Evolutionary conservation across 1,140 invertebrate species (phyloP).

Genomic region (Goniozus legneri): DNA sequence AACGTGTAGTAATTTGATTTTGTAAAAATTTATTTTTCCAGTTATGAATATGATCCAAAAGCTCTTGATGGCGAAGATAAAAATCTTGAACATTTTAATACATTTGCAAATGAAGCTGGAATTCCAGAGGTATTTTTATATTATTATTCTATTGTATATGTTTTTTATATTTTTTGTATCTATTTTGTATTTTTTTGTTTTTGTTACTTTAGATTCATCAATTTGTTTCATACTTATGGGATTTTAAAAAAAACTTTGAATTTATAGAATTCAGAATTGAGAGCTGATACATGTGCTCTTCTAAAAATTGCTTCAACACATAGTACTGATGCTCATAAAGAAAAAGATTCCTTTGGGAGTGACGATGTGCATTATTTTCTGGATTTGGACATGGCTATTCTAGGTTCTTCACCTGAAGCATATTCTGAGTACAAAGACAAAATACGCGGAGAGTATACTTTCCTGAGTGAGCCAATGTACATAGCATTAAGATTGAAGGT

Average conservation of each 20-base stretch:
- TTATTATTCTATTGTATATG: background rate
- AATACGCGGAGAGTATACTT: conserved; percentile 59
- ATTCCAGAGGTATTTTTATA: conserved; percentile 38
- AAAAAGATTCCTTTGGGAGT: conserved; percentile 54
- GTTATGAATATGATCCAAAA: conserved; percentile 55
- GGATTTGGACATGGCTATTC: conserved; percentile 61
- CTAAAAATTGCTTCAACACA: conserved; percentile 56
- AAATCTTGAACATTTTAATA: conserved; percentile 51
- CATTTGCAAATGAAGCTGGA: conserved; percentile 48
- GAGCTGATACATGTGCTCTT: conserved; percentile 52
- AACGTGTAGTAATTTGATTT: background rate
- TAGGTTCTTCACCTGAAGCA: conserved; percentile 52
- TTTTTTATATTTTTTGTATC: conserved; percentile 4
- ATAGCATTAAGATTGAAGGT: conserved; percentile 59
- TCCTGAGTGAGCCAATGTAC: conserved; percentile 58
- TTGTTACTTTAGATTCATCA: too few relatives aligned
- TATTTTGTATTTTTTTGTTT: too few relatives aligned
- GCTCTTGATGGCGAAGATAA: conserved; percentile 49
- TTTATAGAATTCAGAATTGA: conserved; percentile 46
- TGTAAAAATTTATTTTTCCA: conserved; percentile 28
- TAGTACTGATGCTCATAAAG: conserved; percentile 62
- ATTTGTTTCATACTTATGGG: too few relatives aligned
- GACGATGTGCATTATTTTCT: conserved; percentile 63
- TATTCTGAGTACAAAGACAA: conserved; percentile 56
- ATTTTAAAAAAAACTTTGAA: conserved; percentile 1